A percentile compares a stretch with the other conserved stretches of the same genome.
These are phyloP conservation scores for Geotrupes spiniger DNA, from an alignment of 2,888 invertebrate species.

Conservation along the genomic window DNA sequence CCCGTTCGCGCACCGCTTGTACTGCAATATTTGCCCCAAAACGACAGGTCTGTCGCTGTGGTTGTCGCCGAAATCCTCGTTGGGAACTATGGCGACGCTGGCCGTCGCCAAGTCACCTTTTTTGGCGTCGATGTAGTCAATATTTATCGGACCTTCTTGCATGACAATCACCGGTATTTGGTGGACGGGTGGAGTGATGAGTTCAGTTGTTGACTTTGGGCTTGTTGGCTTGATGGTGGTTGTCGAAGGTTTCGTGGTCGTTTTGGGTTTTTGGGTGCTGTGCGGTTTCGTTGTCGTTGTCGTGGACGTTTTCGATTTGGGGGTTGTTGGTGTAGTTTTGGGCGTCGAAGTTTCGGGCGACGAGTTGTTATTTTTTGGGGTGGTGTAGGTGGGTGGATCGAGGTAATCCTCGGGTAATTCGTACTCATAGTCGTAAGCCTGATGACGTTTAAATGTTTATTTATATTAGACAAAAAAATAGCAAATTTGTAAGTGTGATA, in stretches of 20 bases:
- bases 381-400: constrained; percentile 47
- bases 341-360: constrained; percentile 30
- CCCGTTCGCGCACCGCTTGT: constrained; percentile 41
- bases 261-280: constrained; percentile 1
- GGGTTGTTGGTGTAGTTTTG: constrained; percentile 20
- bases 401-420: constrained; percentile 59
- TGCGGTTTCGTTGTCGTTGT: constrained; percentile 2
- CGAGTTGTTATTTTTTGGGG: constrained; percentile 57
- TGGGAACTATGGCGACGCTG: constrained; percentile 25
- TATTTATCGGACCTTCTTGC: background rate
- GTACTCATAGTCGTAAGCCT: constrained; percentile 72
- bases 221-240: background rate
- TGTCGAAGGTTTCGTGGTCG: background rate
- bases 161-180: background rate
- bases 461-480: constrained; percentile 2
- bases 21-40: constrained; percentile 37
- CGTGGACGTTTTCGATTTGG: constrained; percentile 7
- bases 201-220: background rate
- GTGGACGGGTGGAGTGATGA: background rate
- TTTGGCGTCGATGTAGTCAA: background rate
- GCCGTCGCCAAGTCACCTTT: constrained; percentile 16
- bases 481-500: no score
- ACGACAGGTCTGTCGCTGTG: constrained; percentile 20
- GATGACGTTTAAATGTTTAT: constrained; percentile 36
- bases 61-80: constrained; percentile 17